Evolutionary conservation across 2,888 invertebrate species (phyloP), one percentile per base, ranked within the genome.

Genomic region (Pteria penguin): DNA sequence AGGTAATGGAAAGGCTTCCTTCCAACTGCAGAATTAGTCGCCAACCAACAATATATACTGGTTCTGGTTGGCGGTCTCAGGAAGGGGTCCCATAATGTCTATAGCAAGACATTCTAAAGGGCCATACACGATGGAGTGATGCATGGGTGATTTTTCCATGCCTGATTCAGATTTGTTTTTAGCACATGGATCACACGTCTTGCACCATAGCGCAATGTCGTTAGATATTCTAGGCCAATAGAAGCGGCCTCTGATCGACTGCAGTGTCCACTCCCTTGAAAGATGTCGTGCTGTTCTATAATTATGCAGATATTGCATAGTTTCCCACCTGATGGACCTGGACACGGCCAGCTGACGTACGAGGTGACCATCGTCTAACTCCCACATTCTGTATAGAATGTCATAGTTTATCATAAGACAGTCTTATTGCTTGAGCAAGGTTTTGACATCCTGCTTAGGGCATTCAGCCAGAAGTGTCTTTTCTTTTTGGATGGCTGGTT

Each of bases 221-320:
- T 55, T 65, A 2, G 55, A 22, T 33, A 78, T 52, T 32, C 71
- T 71, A 22, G 62, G 45, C 76, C 73, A 76, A 22, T 66, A 76
- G 55, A 58, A 76, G 22, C 54, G 55, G 8, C 52, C 27, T 27
- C 55, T 62, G 5, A 76, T 31, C 29, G 62, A 67, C 5, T 8
- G 22, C 11, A 73, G 32, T 22, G 76, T 79, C 58, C 65, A 74
- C 52, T 69, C 66, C n/a, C 36, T 52, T 24, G 65, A 76, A 18
- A 72, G 60, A 69, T 77, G 69, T 27, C 75, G 72, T 8, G 54
- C 60, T 11, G 55, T 74, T 11, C 32, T 22, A 32, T 33, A 33
- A 32, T 72, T 61, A 22, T 70, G 70, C 62, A 61, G 54, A 26
- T 31, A 14, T 18, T 60, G n/a, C 33, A 58, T 67, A 52, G 29